phyloP scores from a whole-genome alignment of 2,797 vertebrate genomes.

The Pseudocheirus occidentalis region DNA sequence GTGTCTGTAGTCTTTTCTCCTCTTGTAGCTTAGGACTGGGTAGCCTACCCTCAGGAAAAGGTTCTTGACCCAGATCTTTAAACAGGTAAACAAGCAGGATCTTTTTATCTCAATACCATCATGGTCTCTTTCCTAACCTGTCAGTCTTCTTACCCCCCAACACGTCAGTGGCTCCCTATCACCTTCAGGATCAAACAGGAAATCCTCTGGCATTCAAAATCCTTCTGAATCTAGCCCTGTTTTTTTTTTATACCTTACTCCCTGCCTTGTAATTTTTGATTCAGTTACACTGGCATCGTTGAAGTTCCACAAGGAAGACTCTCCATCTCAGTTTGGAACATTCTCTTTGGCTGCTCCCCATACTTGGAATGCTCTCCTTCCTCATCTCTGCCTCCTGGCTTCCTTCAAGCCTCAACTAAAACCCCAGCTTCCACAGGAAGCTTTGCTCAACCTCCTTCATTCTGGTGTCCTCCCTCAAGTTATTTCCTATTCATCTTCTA shows the following conservation, averaged over 20 bases:
- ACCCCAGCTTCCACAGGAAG: not conserved
- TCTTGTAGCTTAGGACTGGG: not conserved
- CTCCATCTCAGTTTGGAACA: not conserved
- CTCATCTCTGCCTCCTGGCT: not conserved
- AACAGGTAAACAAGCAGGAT: not conserved
- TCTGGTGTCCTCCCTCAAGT: not conserved
- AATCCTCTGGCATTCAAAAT: not conserved
- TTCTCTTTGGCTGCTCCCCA: not conserved
- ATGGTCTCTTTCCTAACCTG: not conserved
- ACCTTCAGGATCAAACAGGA: not conserved
- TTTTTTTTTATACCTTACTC: not conserved
- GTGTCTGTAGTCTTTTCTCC: not conserved
- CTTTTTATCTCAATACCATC: not conserved
- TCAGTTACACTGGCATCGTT: not conserved
- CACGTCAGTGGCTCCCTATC: not conserved
- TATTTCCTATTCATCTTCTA: not conserved
- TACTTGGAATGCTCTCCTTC: not conserved
- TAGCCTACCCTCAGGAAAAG: not conserved
- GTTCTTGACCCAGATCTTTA: not conserved
- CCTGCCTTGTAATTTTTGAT: not conserved
- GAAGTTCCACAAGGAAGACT: not conserved
- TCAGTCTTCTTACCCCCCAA: not conserved
- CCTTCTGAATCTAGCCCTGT: not conserved
- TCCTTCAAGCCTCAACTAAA: not conserved
- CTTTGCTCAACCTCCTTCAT: not conserved